phyloP scores from a whole-genome alignment of 1,140 invertebrate species.

The Hylaeus volcanicus region DNA sequence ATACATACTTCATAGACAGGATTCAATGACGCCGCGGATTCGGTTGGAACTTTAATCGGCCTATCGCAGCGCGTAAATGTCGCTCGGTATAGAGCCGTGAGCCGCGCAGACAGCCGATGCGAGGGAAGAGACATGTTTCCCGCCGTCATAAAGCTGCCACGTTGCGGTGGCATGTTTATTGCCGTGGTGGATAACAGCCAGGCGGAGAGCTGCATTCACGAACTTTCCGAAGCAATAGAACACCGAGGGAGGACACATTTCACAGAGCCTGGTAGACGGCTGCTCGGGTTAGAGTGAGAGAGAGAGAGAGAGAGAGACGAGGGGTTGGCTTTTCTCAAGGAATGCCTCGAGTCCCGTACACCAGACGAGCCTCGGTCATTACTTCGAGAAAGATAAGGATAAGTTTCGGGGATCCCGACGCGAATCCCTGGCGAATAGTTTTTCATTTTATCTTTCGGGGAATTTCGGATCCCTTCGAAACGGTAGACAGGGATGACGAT shows the following conservation, averaged over 20 bases:
- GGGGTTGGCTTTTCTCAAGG: background rate
- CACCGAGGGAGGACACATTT: conserved; percentile 16
- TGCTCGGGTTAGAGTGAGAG: background rate
- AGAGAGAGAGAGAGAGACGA: background rate
- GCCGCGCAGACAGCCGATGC: background rate
- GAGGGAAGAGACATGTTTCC: conserved; percentile 39
- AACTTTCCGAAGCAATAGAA: conserved; percentile 31
- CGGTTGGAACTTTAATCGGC: conserved; percentile 39
- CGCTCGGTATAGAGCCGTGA: background rate
- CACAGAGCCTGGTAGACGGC: background rate
- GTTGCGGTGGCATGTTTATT: conserved; percentile 47
- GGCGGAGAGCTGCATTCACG: conserved; percentile 10
- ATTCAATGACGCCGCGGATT: conserved; percentile 23
- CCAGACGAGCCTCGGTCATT: background rate
- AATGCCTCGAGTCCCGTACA: background rate
- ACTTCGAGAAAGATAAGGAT: background rate
- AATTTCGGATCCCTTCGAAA: too few relatives aligned
- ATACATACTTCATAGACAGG: background rate
- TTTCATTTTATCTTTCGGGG: background rate
- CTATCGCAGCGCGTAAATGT: background rate
- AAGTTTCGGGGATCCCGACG: conserved; percentile 1
- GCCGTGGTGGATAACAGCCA: conserved; percentile 12
- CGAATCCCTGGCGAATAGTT: background rate
- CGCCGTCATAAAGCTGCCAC: conserved; percentile 45
- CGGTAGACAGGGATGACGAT: background rate